Base-by-base conservation (phyloP, 2,888 invertebrate species). In the Anarsia innoxiella region DNA sequence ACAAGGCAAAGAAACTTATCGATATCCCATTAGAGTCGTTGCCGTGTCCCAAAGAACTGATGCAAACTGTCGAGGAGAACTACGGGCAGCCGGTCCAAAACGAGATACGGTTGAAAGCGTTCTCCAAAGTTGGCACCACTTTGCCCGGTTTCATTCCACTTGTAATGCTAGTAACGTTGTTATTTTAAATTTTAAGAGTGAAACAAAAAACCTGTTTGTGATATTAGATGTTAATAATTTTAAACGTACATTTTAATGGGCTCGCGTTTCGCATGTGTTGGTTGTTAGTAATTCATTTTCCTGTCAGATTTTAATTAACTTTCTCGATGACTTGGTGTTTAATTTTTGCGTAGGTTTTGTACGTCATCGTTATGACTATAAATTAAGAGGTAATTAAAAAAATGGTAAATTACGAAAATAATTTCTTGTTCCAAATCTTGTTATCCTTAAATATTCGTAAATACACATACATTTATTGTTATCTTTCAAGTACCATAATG, bases 61-160 rank as follows among this genome's bases (percentile, higher is more conserved):
- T 73, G 65, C 77, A 73, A 39, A 67, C 74, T 4, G 72, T 82
- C 44, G 83, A 82, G 31, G 76, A 78, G 40, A 68, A 71, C 28
- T 82, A 82, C 46, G 80, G 79, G 8, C 79, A 82, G 42, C 83
- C 83, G 1, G 70, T 83, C 25, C 83, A 82, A 46, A 84, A 84
- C 46, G 83, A 84, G 54, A 84, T 84, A 40, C 70, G 78, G 53
- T 57, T 84, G 42, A 83, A 84, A 61, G 76, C 80, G 12, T 78
- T 64, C 40, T 82, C 83, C 2, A 64, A 59, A 40, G 71, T 61
- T 11, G 49, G 56, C 37, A 63, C 46, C 44, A 51, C 61, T 36
- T 47, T 60, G 37, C 67, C 74, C 3, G 66, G 60, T 51, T 53
- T 68, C 41, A 40, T 65, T 30, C 40, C 72, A 39, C 39, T 68